A percentile compares a stretch with the other conserved stretches of the same genome.
Evolutionary conservation across 2,888 invertebrate species (phyloP).

Genomic region (Orthonevra nobilis): DNA sequence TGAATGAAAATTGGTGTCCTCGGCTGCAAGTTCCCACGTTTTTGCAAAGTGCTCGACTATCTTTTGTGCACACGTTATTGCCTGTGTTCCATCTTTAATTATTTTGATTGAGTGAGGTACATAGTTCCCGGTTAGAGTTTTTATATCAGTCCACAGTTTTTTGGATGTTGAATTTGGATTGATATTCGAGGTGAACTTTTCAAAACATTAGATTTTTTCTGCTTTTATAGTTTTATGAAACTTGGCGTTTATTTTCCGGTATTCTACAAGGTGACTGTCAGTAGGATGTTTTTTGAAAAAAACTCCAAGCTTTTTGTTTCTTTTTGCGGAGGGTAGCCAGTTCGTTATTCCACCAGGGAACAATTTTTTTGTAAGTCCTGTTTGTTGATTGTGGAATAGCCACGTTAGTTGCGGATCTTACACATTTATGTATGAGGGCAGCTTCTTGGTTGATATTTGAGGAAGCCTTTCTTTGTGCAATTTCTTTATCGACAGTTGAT

Average conservation of each 20-base stretch:
- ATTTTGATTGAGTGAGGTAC: conserved; percentile 7
- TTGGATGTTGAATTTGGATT: conserved; percentile 9
- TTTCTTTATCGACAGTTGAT: not conserved
- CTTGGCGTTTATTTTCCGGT: conserved; percentile 2
- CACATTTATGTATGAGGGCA: not conserved
- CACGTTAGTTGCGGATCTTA: conserved; percentile 7
- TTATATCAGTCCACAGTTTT: conserved; percentile 36
- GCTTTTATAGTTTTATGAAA: conserved; percentile 11
- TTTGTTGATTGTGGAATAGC: conserved; percentile 8
- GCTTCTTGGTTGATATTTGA: conserved; percentile 4
- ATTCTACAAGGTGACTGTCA: not conserved
- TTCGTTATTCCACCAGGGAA: conserved; percentile 8
- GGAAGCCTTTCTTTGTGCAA: not conserved
- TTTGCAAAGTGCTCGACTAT: too few relatives aligned
- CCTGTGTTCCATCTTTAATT: not conserved
- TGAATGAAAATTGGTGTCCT: not conserved
- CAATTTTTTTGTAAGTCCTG: not conserved
- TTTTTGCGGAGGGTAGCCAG: conserved; percentile 3
- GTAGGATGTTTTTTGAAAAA: not conserved
- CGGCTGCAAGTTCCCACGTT: not conserved
- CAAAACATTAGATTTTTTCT: too few relatives aligned
- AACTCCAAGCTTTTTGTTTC: not conserved
- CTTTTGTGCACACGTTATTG: not conserved
- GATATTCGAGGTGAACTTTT: conserved; percentile 1
- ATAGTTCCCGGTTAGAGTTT: conserved; percentile 13